Evolutionary conservation across 2,888 invertebrate species (phyloP), one percentile per base, ranked within the genome.

Genomic region (Polyploca ridens): DNA sequence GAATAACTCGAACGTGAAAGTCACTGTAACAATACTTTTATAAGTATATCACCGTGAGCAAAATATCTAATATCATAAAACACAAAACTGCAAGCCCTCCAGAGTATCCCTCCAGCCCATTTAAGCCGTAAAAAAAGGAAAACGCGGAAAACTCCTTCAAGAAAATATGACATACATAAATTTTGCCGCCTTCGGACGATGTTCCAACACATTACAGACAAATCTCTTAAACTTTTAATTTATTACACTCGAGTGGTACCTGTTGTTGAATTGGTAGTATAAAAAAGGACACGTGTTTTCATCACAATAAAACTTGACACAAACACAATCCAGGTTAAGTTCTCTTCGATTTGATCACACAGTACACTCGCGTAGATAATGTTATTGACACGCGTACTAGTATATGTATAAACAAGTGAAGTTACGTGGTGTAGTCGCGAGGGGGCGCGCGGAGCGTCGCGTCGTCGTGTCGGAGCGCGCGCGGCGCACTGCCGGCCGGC

Each of bases 401-500:
- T 27, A 16, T 60, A 58, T 54, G 58, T 62, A 73, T 71, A 71
- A 65, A 70, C 69, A 72, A 74, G 68, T 72, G 66, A 64, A 69
- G 79, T 72, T 74, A 61, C 77, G 70, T 73, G 71, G 64, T 67
- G 66, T 64, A 61, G 19, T 54, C 64, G 59, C 38, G 59, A 63
- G 62, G 13, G 68, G 73, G 72, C 72, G 78, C 80, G 82, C 78
- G 74, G 75, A 65, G 76, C 77, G 75, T 60, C 54, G 19, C 54
- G n/a, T 69, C 77, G 71, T 69, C 70, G 68, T 63, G 67, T 66
- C 58, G 72, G 79, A 77, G 81, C 81, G 84, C 90, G 84, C 87
- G 84, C 78, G 85, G 90, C 91, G 88, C 88, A 93, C 93, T 93
- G 90, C 86, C 90, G 90, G 90, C 86, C 90, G 90, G 85, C 85